Evolutionary conservation across 1,140 invertebrate species (phyloP).

Genomic region (Maconellicoccus hirsutus): DNA sequence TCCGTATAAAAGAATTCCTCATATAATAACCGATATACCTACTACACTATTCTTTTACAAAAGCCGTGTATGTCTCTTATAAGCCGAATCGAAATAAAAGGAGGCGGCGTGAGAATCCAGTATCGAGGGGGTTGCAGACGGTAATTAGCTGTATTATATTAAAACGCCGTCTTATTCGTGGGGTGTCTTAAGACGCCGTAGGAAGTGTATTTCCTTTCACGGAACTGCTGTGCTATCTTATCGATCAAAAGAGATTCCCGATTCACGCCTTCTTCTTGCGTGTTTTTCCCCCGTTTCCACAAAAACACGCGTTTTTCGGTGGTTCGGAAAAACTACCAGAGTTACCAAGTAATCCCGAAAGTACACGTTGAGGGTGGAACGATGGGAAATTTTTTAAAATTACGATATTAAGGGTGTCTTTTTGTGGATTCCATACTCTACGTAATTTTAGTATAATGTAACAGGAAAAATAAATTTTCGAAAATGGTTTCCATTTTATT

Average conservation of each 20-base stretch:
- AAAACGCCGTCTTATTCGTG: background rate
- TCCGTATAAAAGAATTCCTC: background rate
- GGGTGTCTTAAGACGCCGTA: constrained; percentile 2
- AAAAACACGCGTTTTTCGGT: too few species aligned
- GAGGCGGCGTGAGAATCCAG: constrained; percentile 1
- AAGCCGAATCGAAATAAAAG: background rate
- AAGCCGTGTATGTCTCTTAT: background rate
- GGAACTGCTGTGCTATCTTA: background rate
- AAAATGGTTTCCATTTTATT: too few species aligned
- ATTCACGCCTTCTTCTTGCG: background rate
- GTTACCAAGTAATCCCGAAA: too few species aligned
- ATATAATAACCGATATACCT: background rate
- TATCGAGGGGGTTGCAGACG: constrained; percentile 6
- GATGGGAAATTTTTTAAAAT: too few species aligned
- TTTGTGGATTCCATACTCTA: too few species aligned
- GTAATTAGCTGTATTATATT: constrained; percentile 9
- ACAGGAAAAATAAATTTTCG: too few species aligned
- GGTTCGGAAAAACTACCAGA: too few species aligned
- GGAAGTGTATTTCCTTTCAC: constrained; percentile 3
- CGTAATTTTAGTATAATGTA: too few species aligned
- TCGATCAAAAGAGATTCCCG: background rate
- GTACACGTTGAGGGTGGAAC: too few species aligned
- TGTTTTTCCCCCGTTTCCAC: background rate
- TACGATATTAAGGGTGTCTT: too few species aligned
- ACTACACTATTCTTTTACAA: background rate